Conservation (phyloP, 2,797 vertebrate genomes). For the Channa striata region DNA sequence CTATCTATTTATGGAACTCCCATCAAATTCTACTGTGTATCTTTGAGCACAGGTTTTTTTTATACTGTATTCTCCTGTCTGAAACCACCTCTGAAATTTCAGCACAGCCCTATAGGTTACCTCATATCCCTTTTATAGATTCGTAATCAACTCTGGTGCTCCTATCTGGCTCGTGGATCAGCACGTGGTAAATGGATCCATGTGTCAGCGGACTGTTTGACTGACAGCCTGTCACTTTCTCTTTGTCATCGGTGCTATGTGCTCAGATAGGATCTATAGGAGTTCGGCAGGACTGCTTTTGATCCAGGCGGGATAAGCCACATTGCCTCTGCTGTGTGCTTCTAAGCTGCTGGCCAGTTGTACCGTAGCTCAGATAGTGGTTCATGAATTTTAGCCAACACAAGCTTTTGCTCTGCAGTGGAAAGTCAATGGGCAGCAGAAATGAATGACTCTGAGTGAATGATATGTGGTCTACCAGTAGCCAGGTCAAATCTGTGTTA, state of each 20-base stretch:
- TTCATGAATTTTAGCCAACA: constrained; percentile 41
- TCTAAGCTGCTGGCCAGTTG: constrained; percentile 52
- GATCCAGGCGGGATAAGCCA: constrained; percentile 72
- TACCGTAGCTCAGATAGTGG: constrained; percentile 41
- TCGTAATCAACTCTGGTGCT: constrained; percentile 64
- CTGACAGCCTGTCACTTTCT: constrained; percentile 84
- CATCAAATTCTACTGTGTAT: constrained; percentile 64
- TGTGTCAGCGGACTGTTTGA: constrained; percentile 78
- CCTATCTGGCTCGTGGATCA: constrained; percentile 78
- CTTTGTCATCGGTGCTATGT: constrained; percentile 68
- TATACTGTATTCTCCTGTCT: constrained; percentile 24
- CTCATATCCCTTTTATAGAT: constrained; percentile 65
- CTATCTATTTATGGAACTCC: constrained; percentile 62
- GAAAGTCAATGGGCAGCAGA: constrained; percentile 38
- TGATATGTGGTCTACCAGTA: constrained; percentile 23
- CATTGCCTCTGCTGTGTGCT: constrained; percentile 54
- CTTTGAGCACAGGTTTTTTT: constrained; percentile 24
- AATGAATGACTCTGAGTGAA: constrained; percentile 27
- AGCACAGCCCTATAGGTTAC: constrained; percentile 46
- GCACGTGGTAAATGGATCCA: constrained; percentile 81
- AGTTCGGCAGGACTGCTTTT: constrained; percentile 68
- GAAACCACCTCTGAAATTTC: constrained; percentile 42
- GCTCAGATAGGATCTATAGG: constrained; percentile 80
- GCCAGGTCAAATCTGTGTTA: constrained; percentile 21
- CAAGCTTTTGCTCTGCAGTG: constrained; percentile 40